Evolutionary conservation across 1,140 invertebrate species (phyloP).

Genomic region (Drosophila nasuta): DNA sequence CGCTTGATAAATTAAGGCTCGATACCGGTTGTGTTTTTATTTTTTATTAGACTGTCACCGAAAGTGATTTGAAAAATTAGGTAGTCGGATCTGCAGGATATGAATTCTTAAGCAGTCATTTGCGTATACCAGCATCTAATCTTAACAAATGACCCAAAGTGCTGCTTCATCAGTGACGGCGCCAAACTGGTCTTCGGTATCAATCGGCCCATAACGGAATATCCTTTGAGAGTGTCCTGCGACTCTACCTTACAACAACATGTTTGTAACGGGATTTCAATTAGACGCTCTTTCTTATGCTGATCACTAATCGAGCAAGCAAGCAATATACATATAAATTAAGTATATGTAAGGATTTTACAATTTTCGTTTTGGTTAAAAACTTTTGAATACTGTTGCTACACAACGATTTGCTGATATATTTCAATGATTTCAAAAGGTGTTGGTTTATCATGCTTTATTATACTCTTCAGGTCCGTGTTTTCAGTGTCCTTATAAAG

Average conservation of each 20-base stretch:
- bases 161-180: slow-evolving; percentile 31
- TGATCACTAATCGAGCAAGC: no score
- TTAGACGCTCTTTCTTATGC: no score
- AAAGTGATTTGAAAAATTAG: slow-evolving; percentile 34
- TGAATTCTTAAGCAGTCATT: slow-evolving; percentile 66
- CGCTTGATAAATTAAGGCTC: slow-evolving; percentile 37
- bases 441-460: no score
- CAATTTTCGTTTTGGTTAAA: no score
- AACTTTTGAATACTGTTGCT: no score
- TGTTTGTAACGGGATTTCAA: no score
- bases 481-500: no score
- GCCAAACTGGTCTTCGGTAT: slow-evolving; percentile 4
- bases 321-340: no score
- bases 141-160: slow-evolving; percentile 65
- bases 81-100: slow-evolving; percentile 36
- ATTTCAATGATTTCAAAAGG: no score
- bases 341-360: no score
- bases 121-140: slow-evolving; percentile 55
- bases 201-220: neutral
- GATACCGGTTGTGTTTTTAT: slow-evolving; percentile 60
- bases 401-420: no score
- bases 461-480: no score
- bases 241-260: neutral
- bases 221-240: neutral
- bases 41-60: slow-evolving; percentile 25